Evolutionary conservation across 2,888 invertebrate species (phyloP), one percentile per base, ranked within the genome.

Genomic region (Troides helena): DNA sequence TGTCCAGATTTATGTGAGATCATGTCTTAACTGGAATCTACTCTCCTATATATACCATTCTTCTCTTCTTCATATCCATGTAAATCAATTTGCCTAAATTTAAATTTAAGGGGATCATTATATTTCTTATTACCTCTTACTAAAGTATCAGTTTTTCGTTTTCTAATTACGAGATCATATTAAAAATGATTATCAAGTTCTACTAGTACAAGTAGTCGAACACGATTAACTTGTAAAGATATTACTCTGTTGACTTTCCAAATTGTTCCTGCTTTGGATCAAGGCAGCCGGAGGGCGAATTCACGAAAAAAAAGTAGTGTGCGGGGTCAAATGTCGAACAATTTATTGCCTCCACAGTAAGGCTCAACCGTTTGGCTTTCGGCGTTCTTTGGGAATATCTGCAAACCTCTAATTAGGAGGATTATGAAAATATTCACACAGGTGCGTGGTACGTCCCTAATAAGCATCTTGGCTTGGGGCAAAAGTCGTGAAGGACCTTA

Each of bases 381-480:
- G 83, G 83, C 80, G 81, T 81, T 80, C 88, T 90, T 92, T 90
- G 90, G 90, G 89, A 87, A 89, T 81, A 89, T 89, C 87, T 87
- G 91, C 92, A 85, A 91, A 92, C 92, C 92, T 88, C 88, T 92
- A 92, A 92, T 92, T 92, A 92, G 86, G 85, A 83, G 88, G 90
- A 90, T 90, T 91, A 91, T 90, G 90, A 87, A 89, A 90, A 91
- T 87, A 92, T 92, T 91, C 92, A 91, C 91, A 92, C 92, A 92
- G 92, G 92, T 92, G 92, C 90, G 80, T 80, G 86, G 85, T 79
- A 81, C 87, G 82, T 81, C 87, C 90, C 85, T 92, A 92, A 92
- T 92, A 92, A 92, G 90, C 84, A 84, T 86, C 85, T 89, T 87
- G 79, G 92, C 92, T 90, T 76, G 81, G 80, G 92, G 92, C 92